A percentile compares a stretch with the other conserved stretches of the same genome.
phyloP scores from a whole-genome alignment of 2,888 invertebrate species.

The Polydrusus cervinus region DNA sequence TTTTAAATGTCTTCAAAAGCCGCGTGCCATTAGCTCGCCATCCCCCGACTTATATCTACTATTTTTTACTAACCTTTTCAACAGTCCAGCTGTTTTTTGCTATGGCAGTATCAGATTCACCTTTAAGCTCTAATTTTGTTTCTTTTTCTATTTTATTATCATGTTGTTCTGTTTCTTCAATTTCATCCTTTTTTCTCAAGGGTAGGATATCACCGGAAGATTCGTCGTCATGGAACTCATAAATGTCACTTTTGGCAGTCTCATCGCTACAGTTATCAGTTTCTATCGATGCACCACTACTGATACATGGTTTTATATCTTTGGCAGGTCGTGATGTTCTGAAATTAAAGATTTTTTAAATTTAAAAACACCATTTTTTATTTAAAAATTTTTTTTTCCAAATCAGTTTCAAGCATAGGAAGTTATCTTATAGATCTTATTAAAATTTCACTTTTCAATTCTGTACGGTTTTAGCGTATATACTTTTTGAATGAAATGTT shows the following conservation, averaged over 20 bases:
- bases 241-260: slow-evolving; percentile 69
- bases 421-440: too few species aligned
- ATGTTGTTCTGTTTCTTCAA: slow-evolving; percentile 44
- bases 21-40: too few species aligned
- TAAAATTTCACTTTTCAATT: too few species aligned
- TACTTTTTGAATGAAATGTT: too few species aligned
- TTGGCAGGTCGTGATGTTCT: slow-evolving; percentile 24
- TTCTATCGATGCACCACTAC: slow-evolving; percentile 1
- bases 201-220: slow-evolving; percentile 49
- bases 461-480: too few species aligned
- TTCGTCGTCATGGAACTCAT: slow-evolving; percentile 63
- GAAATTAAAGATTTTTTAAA: background rate
- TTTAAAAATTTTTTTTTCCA: too few species aligned
- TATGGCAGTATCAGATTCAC: slow-evolving; percentile 53
- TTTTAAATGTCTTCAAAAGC: too few species aligned
- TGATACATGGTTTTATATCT: background rate
- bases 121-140: slow-evolving; percentile 57
- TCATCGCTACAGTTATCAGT: slow-evolving; percentile 59
- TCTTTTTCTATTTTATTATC: slow-evolving; percentile 47
- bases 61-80: slow-evolving; percentile 59
- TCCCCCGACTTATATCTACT: too few species aligned
- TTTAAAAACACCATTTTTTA: background rate
- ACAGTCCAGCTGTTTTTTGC: slow-evolving; percentile 70
- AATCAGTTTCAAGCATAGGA: too few species aligned
- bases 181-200: slow-evolving; percentile 55